Percentiles rank a stretch among this genome's conserved stretches.
Conservation (phyloP, 2,797 vertebrate species). For the Tadarida brasiliensis region DNA sequence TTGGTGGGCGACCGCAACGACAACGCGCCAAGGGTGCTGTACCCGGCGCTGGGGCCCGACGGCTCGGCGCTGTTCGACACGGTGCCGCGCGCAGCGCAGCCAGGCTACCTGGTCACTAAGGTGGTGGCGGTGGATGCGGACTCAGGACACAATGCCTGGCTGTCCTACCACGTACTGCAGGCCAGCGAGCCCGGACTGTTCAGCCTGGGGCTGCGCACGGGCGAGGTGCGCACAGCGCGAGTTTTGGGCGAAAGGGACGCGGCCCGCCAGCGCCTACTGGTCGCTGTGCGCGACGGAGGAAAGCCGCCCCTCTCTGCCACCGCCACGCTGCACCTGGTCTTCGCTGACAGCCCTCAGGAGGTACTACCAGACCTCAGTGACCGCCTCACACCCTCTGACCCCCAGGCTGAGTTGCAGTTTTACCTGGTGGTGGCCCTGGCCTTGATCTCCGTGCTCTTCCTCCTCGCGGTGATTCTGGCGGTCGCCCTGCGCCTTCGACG, state of each 20-base stretch:
- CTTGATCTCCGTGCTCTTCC: conserved; percentile 86
- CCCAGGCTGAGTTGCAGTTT: conserved; percentile 82
- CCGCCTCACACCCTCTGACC: background rate
- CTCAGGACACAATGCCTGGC: conserved; percentile 90
- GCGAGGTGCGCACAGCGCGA: background rate
- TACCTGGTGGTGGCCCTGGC: conserved; percentile 88
- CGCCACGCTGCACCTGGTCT: conserved; percentile 85
- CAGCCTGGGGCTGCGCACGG: background rate
- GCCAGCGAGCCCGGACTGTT: background rate
- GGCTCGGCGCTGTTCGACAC: conserved; percentile 85
- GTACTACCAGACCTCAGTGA: conserved; percentile 78
- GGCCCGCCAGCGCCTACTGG: conserved; percentile 60
- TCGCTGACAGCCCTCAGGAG: conserved; percentile 87
- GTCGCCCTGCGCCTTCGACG: conserved; percentile 53
- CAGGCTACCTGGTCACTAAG: conserved; percentile 87
- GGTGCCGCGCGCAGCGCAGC: conserved; percentile 81
- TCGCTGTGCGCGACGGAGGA: conserved; percentile 89
- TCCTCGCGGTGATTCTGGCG: conserved; percentile 81
- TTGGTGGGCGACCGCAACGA: conserved; percentile 90
- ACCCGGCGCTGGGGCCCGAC: conserved; percentile 80
- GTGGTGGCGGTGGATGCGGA: conserved; percentile 90
- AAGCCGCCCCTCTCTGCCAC: conserved; percentile 88
- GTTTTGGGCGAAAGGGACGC: conserved; percentile 16
- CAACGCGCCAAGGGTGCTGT: conserved; percentile 86
- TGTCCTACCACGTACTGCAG: conserved; percentile 77